A percentile compares a stretch with the other conserved stretches of the same genome.
phyloP scores from a whole-genome alignment of 2,888 invertebrate genomes.

The Halocaridina rubra region DNA sequence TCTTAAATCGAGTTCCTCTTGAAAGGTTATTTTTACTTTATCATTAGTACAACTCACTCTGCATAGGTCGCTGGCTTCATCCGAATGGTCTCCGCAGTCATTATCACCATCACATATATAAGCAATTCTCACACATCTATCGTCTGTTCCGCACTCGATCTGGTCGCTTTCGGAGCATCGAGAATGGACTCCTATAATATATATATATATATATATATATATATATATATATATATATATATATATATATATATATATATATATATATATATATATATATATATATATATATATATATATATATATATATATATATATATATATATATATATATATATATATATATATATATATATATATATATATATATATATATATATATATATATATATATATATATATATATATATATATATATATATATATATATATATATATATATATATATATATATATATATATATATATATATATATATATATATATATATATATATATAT shows the following conservation, averaged over 20 bases:
- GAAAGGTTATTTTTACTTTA: no score
- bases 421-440: constrained; percentile 18
- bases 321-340: constrained; percentile 4
- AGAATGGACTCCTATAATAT: not conserved
- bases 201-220: constrained; percentile 30
- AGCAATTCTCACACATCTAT: no score
- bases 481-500: constrained; percentile 6
- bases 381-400: not conserved
- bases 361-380: constrained; percentile 17
- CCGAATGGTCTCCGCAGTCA: no score
- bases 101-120: no score
- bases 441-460: constrained; percentile 31
- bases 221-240: constrained; percentile 17
- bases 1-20: no score
- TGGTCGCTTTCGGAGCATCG: no score
- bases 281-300: not conserved
- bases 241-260: constrained; percentile 18
- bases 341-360: constrained; percentile 14
- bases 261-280: not conserved
- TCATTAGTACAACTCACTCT: no score
- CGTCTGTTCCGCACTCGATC: no score
- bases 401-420: constrained; percentile 13
- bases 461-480: constrained; percentile 34
- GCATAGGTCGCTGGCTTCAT: no score
- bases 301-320: not conserved